Base-by-base conservation (phyloP, 2,113 vertebrate genomes). In the Rhynchomys soricoides region DNA sequence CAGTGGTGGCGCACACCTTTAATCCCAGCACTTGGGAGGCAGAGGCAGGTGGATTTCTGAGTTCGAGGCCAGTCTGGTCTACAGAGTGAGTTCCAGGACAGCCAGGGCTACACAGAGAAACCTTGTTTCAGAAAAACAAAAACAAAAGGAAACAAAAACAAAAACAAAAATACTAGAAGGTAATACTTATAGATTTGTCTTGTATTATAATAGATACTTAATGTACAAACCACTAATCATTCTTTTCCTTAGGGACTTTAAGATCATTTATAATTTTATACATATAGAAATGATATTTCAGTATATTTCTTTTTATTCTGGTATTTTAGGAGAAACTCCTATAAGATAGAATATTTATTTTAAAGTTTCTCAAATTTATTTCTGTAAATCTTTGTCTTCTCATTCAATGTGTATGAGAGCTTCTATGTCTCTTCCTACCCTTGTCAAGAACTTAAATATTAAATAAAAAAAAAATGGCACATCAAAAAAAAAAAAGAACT, bases 281-380 rank as follows among this genome's bases (percentile, higher is more conserved):
- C 10, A 4, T 12, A 48, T 89, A 95, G 90, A 86, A 94, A 82
- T 89, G 78, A 68, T 81, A n/a, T 9, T 85, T 87, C 16, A 43
- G 24, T 86, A 26, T 59, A 94, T 91, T 95, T 91, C 8, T 68
- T 95, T 94, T 81, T 52, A 93, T 55, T 16, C 24, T 73, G 71
- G 4, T 75, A 24, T 55, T 90, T 12, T 74, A 64, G 21, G 7
- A 90, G 34, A 79, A 55, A 37, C 15, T 88, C 21, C 3, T 40
- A 50, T 86, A 29, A 96, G 89, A 87, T 68, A 7, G 22, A 66
- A 59, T 17, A 0, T 52, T 64, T 87, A 9, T 62, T 94, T 97
- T 89, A 90, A 90, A 95, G 22, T 85, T 90, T 87, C 37, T 57
- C 77, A 75, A 77, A 62, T 91, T 74, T 79, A 73, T 52, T 50